These are phyloP conservation scores for Chalcosyrphus nemorum DNA, from an alignment of 2,888 invertebrate genomes.

Conservation along the genomic window DNA sequence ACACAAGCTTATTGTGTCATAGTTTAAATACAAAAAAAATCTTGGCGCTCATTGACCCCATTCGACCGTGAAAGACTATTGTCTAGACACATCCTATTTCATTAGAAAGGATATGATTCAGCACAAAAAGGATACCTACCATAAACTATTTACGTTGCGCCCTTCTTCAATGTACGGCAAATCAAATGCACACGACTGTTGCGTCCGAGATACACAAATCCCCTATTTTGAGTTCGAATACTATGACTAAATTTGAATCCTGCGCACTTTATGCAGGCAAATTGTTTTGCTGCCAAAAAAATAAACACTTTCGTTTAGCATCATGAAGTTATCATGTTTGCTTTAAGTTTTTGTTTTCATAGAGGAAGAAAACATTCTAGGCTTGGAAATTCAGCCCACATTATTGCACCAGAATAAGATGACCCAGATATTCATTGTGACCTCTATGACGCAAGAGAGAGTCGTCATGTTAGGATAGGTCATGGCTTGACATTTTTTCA, in stretches of 20 bases:
- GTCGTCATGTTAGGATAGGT: constrained; percentile 47
- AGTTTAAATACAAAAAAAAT: too few relatives aligned
- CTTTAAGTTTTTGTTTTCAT: not conserved
- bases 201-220: not conserved
- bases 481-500: constrained; percentile 41
- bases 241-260: constrained; percentile 19
- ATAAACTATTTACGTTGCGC: not conserved
- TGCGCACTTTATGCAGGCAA: constrained; percentile 55
- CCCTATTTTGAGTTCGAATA: not conserved
- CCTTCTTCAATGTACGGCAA: not conserved
- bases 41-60: constrained; percentile 12
- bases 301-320: not conserved
- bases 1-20: too few relatives aligned
- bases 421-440: constrained; percentile 34
- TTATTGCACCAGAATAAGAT: constrained; percentile 16
- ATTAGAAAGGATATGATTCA: constrained; percentile 6
- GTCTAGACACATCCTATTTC: constrained; percentile 46
- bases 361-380: not conserved
- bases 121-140: not conserved
- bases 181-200: constrained; percentile 2
- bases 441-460: constrained; percentile 26
- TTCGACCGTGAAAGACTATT: not conserved
- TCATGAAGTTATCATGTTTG: not conserved
- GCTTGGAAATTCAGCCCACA: not conserved
- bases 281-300: not conserved